Conservation (phyloP, 2,113 vertebrate species). For the Rhabdomys dilectus region DNA sequence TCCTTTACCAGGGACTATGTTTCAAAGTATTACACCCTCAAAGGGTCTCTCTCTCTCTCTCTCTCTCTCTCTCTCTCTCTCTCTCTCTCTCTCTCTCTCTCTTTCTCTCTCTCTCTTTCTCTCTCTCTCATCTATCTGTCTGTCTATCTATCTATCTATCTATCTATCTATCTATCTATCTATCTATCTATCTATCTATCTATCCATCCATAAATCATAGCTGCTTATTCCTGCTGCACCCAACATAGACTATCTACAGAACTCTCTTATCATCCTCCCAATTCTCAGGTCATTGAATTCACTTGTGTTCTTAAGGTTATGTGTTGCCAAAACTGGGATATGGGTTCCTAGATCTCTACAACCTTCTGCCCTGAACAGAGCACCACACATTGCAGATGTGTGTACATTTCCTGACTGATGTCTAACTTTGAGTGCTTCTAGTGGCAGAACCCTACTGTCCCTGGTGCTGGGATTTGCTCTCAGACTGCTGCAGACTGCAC, state of each 20-base stretch:
- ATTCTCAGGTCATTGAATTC: background rate
- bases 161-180: too few species aligned
- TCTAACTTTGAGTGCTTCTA: background rate
- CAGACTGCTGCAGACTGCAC: background rate
- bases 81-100: too few species aligned
- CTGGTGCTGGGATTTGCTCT: background rate
- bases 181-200: background rate
- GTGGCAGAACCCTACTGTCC: background rate
- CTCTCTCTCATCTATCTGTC: too few species aligned
- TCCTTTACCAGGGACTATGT: background rate
- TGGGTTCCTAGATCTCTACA: background rate
- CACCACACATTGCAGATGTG: fast-evolving
- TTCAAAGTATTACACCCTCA: background rate
- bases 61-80: too few species aligned
- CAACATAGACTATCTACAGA: background rate
- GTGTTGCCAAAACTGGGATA: background rate
- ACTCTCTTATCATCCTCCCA: fast-evolving
- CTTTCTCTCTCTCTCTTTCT: too few species aligned
- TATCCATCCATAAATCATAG: background rate
- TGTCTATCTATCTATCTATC: too few species aligned
- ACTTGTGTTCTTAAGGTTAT: background rate
- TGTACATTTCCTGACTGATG: too few species aligned
- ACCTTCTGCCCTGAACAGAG: too few species aligned
- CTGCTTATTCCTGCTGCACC: fast-evolving
- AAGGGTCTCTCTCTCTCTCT: too few species aligned